A percentile compares a stretch with the other conserved stretches of the same genome.
Conservation (phyloP, 2,888 invertebrate species). For the Xylophagus ater region DNA sequence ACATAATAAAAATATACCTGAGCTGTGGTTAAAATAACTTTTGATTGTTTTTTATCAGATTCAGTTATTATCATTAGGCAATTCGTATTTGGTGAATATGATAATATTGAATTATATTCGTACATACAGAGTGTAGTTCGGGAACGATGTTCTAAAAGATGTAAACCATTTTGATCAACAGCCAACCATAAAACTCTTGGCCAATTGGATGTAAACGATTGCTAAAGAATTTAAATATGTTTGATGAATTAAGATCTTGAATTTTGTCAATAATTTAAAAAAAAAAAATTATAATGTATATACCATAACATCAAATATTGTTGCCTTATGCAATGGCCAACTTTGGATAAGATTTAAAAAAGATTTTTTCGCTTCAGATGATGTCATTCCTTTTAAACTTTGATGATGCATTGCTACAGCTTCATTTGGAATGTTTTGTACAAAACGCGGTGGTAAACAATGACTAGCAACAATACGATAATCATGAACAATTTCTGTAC, state of each 20-base stretch:
- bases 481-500: conserved; percentile 53
- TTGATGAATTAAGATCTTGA: not conserved
- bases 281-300: conserved; percentile 24
- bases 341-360: conserved; percentile 86
- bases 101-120: conserved; percentile 79
- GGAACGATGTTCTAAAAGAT: conserved; percentile 77
- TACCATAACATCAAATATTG: conserved; percentile 90
- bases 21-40: conserved; percentile 85
- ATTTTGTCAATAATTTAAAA: not conserved
- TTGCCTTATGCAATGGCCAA: conserved; percentile 87
- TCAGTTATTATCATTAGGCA: conserved; percentile 90
- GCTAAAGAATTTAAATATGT: conserved; percentile 44
- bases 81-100: conserved; percentile 84
- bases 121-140: conserved; percentile 83
- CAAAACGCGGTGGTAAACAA: conserved; percentile 72
- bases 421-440: conserved; percentile 65
- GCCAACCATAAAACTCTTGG: conserved; percentile 87
- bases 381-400: conserved; percentile 73
- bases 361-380: conserved; percentile 80
- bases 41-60: conserved; percentile 81
- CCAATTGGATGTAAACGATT: conserved; percentile 94
- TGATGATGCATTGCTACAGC: conserved; percentile 87
- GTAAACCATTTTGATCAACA: conserved; percentile 84
- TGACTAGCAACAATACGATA: conserved; percentile 61
- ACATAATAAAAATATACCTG: conserved; percentile 47